Evolutionary conservation across 2,888 invertebrate species (phyloP), one percentile per base, ranked within the genome.

Genomic region (Aelia acuminata): DNA sequence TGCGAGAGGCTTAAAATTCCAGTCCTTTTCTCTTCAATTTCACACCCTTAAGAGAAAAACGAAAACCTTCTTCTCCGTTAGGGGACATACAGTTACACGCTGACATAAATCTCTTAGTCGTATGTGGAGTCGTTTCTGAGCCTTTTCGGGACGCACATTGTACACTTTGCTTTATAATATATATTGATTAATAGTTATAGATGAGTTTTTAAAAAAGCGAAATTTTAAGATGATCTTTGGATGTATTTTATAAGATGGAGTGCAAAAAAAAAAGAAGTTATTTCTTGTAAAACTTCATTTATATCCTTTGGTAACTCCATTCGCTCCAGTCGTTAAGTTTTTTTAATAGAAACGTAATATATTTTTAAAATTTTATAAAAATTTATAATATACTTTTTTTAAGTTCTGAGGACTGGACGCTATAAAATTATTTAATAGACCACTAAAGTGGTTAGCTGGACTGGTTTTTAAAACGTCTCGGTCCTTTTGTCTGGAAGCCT

Each of bases 351-450:
- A 43, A 80, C 43, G n/a, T 22, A 80, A 80, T 80, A 80, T 47
- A 47, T 80, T 80, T 80, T 80, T 15, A 43, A 22, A 43, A 80
- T 22, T 80, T 80, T n/a, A 80, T 43, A 80, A 43, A 43, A 80
- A 43, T 80, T 80, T n/a, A 80, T 43, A 80, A 43, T 80, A 70
- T 70, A 35, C 35, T 35, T 22, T 20, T 80, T 80, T 47, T 47
- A 3, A n/a, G 20, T 15, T n/a, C 11, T 35, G 43, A 75, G 7
- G 39, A 80, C 43, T 43, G n/a, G 43, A 10, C 43, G 43, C 80
- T 47, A 43, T 80, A 80, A 80, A 80, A 80, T 39, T 43, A 80
- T 80, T 43, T 80, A 43, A 39, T 22, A 80, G 80, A 39, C 35
- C 75, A 0, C 20, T 75, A 75, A 31, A 35, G 39, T 35, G 35